These are phyloP conservation scores for Cheilinus undulatus DNA, from an alignment of 2,113 vertebrate genomes.

Conservation along the genomic window DNA sequence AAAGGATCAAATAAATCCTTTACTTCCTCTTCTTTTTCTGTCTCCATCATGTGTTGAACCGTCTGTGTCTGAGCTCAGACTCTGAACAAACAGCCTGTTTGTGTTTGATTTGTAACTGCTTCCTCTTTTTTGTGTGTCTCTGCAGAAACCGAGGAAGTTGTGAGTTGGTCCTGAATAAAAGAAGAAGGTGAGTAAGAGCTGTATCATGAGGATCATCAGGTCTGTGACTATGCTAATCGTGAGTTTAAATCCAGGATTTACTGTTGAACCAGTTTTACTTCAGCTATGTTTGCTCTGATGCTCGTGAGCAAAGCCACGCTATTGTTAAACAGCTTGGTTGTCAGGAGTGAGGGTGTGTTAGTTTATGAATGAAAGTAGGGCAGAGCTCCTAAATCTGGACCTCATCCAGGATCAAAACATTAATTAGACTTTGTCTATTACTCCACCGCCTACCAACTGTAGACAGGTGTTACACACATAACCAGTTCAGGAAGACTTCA, in stretches of 20 bases:
- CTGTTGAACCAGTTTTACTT: neutral
- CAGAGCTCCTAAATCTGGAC: neutral
- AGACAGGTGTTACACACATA: too few relatives aligned
- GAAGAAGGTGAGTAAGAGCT: constrained; percentile 8
- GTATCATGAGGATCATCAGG: neutral
- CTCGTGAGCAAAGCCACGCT: neutral
- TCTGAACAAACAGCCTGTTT: constrained; percentile 13
- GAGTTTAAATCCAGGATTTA: neutral
- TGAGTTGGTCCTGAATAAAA: neutral
- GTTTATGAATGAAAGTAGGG: neutral
- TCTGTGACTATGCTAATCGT: neutral
- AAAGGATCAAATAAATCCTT: neutral
- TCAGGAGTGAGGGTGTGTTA: neutral
- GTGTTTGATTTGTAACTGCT: constrained; percentile 6
- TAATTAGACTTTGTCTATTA: too few relatives aligned
- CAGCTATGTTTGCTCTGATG: neutral
- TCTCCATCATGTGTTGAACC: neutral
- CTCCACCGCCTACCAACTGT: too few relatives aligned
- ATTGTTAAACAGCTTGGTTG: neutral
- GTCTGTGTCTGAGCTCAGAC: too few relatives aligned
- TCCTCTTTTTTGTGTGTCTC: neutral
- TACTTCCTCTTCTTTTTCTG: neutral
- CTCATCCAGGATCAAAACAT: too few relatives aligned
- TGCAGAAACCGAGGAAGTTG: too few relatives aligned
- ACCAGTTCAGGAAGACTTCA: too few relatives aligned